Evolutionary conservation across 2,888 invertebrate genomes (phyloP).

Genomic region (Nemotelus nigrinus): DNA sequence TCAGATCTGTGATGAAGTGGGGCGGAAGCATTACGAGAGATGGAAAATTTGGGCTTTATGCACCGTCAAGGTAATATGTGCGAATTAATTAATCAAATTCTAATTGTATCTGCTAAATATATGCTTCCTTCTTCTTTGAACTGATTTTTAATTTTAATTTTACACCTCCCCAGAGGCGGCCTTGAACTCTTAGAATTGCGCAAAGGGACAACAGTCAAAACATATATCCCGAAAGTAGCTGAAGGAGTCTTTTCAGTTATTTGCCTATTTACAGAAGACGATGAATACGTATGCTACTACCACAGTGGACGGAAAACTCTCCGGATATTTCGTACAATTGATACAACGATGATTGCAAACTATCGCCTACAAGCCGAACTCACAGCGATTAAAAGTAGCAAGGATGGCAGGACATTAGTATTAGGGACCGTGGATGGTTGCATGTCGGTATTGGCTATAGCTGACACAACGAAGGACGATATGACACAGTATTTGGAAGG

Average conservation of each 20-base stretch:
- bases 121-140: neutral
- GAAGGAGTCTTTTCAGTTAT: conserved; percentile 98
- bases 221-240: conserved; percentile 92
- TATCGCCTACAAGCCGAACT: conserved; percentile 91
- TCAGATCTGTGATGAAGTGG: conserved; percentile 92
- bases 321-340: conserved; percentile 88
- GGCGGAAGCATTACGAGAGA: conserved; percentile 88
- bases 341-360: conserved; percentile 92
- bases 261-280: conserved; percentile 91
- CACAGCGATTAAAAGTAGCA: conserved; percentile 81
- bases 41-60: conserved; percentile 90
- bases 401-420: conserved; percentile 82
- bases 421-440: conserved; percentile 94
- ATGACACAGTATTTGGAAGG: conserved; percentile 72
- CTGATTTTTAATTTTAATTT: neutral
- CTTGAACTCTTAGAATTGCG: conserved; percentile 92
- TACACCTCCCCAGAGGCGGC: conserved; percentile 76
- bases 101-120: neutral
- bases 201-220: conserved; percentile 86
- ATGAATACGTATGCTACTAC: conserved; percentile 96
- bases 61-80: conserved; percentile 74
- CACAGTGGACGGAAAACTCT: conserved; percentile 95
- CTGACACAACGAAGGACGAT: conserved; percentile 75
- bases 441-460: conserved; percentile 86
- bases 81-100: neutral